phyloP scores from a whole-genome alignment of 2,113 vertebrate species.

The Nerophis ophidion region DNA sequence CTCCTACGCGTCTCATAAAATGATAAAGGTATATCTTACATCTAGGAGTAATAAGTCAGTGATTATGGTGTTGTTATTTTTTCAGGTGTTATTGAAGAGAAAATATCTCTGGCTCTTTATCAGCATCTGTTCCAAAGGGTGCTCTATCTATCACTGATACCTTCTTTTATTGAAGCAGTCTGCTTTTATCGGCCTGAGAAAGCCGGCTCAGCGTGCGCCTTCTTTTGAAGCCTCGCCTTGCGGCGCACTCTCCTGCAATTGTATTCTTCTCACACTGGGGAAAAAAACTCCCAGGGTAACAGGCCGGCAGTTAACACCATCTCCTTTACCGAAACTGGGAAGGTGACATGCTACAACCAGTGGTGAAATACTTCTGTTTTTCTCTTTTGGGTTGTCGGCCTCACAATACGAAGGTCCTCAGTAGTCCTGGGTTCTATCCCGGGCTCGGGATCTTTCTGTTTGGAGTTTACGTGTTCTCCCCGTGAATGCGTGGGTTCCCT shows the following conservation, averaged over 20 bases:
- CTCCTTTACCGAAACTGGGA: slow-evolving; percentile 1
- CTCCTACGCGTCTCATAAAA: slow-evolving; percentile 8
- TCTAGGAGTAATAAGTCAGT: slow-evolving; percentile 46
- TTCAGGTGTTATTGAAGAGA: slow-evolving; percentile 39
- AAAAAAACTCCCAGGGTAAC: background rate
- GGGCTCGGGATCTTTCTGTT: too few species aligned
- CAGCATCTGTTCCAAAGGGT: slow-evolving; percentile 27
- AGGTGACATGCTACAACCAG: slow-evolving; percentile 39
- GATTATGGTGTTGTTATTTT: slow-evolving; percentile 30
- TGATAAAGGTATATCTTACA: slow-evolving; percentile 38
- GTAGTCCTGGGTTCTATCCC: too few species aligned
- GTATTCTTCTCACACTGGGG: slow-evolving; percentile 16
- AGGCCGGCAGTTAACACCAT: slow-evolving; percentile 20
- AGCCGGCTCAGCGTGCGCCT: slow-evolving; percentile 17
- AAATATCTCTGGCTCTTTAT: slow-evolving; percentile 24
- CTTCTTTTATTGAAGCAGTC: slow-evolving; percentile 27
- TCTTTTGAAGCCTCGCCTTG: slow-evolving; percentile 26
- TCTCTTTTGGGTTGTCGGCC: background rate
- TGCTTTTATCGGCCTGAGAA: slow-evolving; percentile 22
- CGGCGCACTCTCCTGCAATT: background rate
- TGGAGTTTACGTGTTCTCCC: too few species aligned
- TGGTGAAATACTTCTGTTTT: background rate
- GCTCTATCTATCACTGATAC: slow-evolving; percentile 23
- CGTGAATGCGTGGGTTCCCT: too few species aligned
- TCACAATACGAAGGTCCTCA: too few species aligned